Base-by-base conservation (phyloP, 2,888 invertebrate genomes). In the Tipula helvola region DNA sequence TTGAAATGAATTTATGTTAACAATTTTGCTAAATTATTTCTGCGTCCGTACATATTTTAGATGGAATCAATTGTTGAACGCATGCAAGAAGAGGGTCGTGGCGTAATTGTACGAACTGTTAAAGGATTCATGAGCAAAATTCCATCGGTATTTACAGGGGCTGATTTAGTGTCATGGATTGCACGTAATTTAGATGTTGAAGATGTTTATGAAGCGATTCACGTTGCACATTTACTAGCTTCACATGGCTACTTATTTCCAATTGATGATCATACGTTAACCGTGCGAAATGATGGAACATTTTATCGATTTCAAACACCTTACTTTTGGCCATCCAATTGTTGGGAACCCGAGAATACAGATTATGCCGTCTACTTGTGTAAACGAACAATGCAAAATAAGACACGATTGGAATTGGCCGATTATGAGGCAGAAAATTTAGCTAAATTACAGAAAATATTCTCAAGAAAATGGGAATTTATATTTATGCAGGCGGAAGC, bases 321-420 rank as follows among this genome's bases (percentile, higher is more conserved):
- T 16, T 99, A 99, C 91, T 99, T 99, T 92, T 99, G 99, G 99
- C 99, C 99, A 13, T 99, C 98, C 0, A 98, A 99, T 91, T 98
- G 97, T 90, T 98, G 98, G 97, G 99, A 99, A 91, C 99, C 99
- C 0, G 99, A 99, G 92, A 99, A 99, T 90, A 99, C 99, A 1
- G 99, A 99, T 91, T 99, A 99, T 92, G 99, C 99, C 88, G 99
- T 99, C 16, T 99, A 99, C 92, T 93, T 99, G 87, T 99, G 99
- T 93, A 99, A 99, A 92, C 94, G 99, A 83, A 99, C 99, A 18
- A 99, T 99, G 99, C 99, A 99, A 93, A 99, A 99, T 92, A 99
- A 99, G 91, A 98, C 99, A 0, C 94, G 99, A 13, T 92, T 99
- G 88, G 99, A 99, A 91, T 92, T 99, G 89, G 99, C 99, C 0